phyloP scores from a whole-genome alignment of 2,797 vertebrate genomes.

The Lophius americanus region DNA sequence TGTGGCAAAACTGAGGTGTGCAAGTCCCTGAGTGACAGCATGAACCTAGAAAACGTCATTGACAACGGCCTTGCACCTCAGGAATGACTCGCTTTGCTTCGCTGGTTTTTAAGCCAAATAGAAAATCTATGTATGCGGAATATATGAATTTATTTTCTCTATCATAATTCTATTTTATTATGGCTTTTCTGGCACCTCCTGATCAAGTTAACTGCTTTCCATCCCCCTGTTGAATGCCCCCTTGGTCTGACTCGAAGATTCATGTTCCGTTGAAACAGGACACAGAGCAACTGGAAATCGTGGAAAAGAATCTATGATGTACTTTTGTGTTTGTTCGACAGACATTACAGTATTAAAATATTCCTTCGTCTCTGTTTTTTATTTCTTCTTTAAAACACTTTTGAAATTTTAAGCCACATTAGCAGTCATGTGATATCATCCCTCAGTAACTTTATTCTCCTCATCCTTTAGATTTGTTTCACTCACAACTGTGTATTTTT shows the following conservation, averaged over 20 bases:
- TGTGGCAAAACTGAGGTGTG: conserved; percentile 12
- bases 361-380: conserved; percentile 31
- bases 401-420: conserved; percentile 31
- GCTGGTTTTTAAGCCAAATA: conserved; percentile 66
- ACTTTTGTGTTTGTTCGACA: conserved; percentile 48
- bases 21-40: conserved; percentile 1
- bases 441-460: conserved; percentile 42
- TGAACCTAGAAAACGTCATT: conserved; percentile 7
- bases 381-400: neutral
- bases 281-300: conserved; percentile 48
- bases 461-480: conserved; percentile 63
- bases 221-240: conserved; percentile 59
- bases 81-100: conserved; percentile 71
- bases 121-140: conserved; percentile 59
- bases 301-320: conserved; percentile 22
- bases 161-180: conserved; percentile 80
- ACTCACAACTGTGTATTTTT: conserved; percentile 63
- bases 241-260: conserved; percentile 34
- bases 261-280: conserved; percentile 30
- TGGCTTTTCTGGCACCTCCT: conserved; percentile 58
- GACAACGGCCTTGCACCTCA: conserved; percentile 71
- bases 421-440: conserved; percentile 53
- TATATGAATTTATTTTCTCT: conserved; percentile 77
- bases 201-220: too few species aligned
- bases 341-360: conserved; percentile 64